Conservation (phyloP, 1,140 invertebrate species). For the Drosophila leontia region DNA sequence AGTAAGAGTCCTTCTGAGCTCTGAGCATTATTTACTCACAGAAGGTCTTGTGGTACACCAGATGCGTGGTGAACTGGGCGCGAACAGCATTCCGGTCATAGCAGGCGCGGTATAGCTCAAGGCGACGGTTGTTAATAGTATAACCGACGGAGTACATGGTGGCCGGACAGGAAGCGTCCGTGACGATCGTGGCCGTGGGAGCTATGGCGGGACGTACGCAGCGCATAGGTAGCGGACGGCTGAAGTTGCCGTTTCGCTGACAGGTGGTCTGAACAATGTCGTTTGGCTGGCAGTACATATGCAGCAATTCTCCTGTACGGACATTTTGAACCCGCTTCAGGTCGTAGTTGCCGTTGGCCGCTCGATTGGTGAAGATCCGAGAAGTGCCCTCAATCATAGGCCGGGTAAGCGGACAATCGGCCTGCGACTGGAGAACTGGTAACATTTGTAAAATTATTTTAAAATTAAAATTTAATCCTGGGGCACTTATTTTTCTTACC, state of each 20-base stretch:
- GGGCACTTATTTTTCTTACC: neutral
- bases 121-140: constrained; percentile 13
- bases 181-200: constrained; percentile 17
- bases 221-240: constrained; percentile 26
- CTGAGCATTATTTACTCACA: constrained; percentile 24
- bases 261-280: constrained; percentile 39
- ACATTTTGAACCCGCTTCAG: constrained; percentile 32
- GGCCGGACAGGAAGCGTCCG: constrained; percentile 27
- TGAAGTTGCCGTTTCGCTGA: constrained; percentile 4
- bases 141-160: constrained; percentile 54
- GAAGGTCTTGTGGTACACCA: constrained; percentile 44
- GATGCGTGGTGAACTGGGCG: constrained; percentile 26
- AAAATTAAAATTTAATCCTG: neutral
- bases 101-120: constrained; percentile 51
- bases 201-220: constrained; percentile 23
- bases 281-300: constrained; percentile 36
- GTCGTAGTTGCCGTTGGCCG: constrained; percentile 1
- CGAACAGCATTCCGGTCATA: constrained; percentile 35
- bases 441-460: neutral
- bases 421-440: constrained; percentile 27
- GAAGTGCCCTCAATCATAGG: constrained; percentile 47
- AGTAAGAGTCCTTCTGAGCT: no score
- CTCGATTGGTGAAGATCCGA: constrained; percentile 40
- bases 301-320: constrained; percentile 20
- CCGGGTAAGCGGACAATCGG: constrained; percentile 34